phyloP scores from a whole-genome alignment of 2,888 invertebrate species.

The Pandemis heparana region DNA sequence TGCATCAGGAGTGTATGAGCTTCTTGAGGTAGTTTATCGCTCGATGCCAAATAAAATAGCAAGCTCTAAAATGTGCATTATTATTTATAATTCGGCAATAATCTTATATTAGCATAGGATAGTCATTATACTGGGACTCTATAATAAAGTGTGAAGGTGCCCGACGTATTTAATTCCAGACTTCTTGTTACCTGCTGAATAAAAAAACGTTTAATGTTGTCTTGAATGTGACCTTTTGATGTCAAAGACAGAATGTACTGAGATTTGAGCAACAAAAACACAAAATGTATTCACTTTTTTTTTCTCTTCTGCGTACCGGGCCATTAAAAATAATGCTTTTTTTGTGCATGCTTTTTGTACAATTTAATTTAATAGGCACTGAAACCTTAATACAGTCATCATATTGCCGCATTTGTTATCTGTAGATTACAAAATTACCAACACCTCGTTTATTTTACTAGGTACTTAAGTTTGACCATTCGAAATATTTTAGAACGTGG shows the following conservation, averaged over 20 bases:
- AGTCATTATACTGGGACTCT: constrained; percentile 33
- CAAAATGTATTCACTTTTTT: constrained; percentile 41
- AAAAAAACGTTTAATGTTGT: constrained; percentile 50
- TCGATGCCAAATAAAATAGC: neutral
- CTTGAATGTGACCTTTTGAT: constrained; percentile 66
- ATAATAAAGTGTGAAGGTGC: constrained; percentile 46
- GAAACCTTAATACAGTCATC: neutral
- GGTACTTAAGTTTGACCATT: neutral
- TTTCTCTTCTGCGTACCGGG: neutral
- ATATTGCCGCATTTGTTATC: neutral
- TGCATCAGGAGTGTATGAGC: constrained; percentile 85
- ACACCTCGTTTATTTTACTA: too few species aligned
- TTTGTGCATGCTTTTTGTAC: constrained; percentile 5
- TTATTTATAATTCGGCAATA: neutral
- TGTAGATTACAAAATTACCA: neutral
- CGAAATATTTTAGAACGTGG: constrained; percentile 63
- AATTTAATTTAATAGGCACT: constrained; percentile 5
- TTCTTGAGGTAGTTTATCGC: constrained; percentile 79
- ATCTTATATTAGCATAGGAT: constrained; percentile 34
- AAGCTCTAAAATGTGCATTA: constrained; percentile 4
- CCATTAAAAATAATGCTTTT: constrained; percentile 5
- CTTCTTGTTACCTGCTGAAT: constrained; percentile 49
- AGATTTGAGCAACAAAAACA: constrained; percentile 46
- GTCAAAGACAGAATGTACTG: constrained; percentile 63
- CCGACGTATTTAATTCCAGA: constrained; percentile 41